These are phyloP conservation scores for Microcebus murinus DNA, from an alignment of 2,113 vertebrate genomes.

Conservation along the genomic window DNA sequence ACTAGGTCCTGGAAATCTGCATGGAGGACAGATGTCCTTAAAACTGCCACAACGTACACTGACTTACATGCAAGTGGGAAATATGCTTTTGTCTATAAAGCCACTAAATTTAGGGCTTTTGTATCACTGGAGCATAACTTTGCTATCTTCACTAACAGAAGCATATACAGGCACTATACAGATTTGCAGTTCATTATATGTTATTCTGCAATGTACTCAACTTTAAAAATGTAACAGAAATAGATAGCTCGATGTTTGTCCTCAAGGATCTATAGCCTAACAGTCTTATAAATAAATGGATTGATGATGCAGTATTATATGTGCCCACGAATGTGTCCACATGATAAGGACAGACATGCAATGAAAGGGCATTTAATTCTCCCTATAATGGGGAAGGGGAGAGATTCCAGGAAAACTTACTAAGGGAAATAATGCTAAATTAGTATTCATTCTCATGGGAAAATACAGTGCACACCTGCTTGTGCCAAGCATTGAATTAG, in stretches of 20 bases:
- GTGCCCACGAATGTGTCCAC: background rate
- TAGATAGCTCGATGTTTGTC: background rate
- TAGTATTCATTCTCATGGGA: background rate
- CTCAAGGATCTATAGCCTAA: background rate
- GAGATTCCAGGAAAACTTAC: background rate
- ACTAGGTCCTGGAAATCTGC: background rate
- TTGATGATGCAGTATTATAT: background rate
- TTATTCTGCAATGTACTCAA: background rate
- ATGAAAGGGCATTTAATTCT: background rate
- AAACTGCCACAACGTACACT: background rate
- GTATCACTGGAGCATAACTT: background rate
- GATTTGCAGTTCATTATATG: background rate
- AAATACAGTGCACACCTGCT: background rate
- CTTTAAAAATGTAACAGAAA: constrained; percentile 4
- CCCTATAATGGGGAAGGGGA: background rate
- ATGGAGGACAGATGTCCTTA: background rate
- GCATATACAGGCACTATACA: background rate
- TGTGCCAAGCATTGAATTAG: background rate
- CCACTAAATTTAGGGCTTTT: background rate
- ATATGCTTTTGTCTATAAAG: background rate
- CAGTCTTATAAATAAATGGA: background rate
- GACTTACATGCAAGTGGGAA: background rate
- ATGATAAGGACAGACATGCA: background rate
- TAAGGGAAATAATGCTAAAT: background rate
- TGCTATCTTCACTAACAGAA: background rate